A percentile compares a stretch with the other conserved stretches of the same genome.
Evolutionary conservation across 2,113 vertebrate species (phyloP).

Genomic region (Etheostoma spectabile): DNA sequence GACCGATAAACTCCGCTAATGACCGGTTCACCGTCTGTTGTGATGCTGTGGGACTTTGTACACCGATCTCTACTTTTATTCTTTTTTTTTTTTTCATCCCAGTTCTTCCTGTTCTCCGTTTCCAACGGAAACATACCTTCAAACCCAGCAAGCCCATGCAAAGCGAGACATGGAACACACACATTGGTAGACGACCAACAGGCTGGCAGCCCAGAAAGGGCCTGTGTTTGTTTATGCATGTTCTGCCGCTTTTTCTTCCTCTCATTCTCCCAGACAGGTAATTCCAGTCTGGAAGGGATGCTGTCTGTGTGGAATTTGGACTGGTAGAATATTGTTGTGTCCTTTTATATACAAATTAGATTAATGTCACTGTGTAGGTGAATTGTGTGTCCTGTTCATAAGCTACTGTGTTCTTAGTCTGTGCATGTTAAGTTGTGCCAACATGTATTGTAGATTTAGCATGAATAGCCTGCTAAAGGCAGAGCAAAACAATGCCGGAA

Average conservation of each 20-base stretch:
- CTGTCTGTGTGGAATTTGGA: background rate
- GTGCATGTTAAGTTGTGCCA: background rate
- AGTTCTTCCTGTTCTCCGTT: background rate
- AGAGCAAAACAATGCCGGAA: background rate
- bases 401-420: background rate
- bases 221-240: constrained; percentile 30
- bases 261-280: constrained; percentile 74
- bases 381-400: background rate
- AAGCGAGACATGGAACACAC: background rate
- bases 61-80: background rate
- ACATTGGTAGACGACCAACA: background rate
- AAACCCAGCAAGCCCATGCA: background rate
- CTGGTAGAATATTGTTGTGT: background rate
- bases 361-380: background rate
- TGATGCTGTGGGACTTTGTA: background rate
- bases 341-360: background rate
- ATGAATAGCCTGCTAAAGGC: background rate
- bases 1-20: background rate
- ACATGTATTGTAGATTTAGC: background rate
- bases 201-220: constrained; percentile 4
- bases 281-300: constrained; percentile 56
- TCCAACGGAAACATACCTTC: background rate
- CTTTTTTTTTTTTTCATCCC: background rate
- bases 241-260: constrained; percentile 39
- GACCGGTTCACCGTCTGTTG: background rate